Conservation (phyloP, 2,113 vertebrate genomes). For the Oophaga pumilio region DNA sequence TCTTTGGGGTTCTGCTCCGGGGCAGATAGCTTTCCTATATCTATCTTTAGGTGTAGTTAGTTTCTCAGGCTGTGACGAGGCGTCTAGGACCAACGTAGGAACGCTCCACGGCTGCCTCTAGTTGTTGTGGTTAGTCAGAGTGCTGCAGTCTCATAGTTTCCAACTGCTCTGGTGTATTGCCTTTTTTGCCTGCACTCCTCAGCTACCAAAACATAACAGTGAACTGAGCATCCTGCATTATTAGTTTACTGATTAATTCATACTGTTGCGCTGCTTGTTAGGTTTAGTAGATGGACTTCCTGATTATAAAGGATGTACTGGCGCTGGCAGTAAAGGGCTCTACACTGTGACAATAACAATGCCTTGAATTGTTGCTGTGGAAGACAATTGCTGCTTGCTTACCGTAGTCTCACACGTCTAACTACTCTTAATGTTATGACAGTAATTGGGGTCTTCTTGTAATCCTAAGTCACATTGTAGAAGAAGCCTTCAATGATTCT, state of each 20-base stretch:
- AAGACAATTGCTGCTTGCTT: neutral
- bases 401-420: neutral
- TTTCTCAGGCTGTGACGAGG: too few relatives aligned
- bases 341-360: neutral
- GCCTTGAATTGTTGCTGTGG: neutral
- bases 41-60: too few relatives aligned
- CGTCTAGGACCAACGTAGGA: too few relatives aligned
- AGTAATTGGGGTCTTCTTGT: neutral
- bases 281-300: neutral
- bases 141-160: too few relatives aligned
- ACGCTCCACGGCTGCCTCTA: too few relatives aligned
- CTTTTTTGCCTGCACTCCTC: too few relatives aligned
- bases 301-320: neutral
- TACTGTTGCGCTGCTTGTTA: neutral
- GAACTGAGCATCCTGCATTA: neutral
- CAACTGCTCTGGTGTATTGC: too few relatives aligned
- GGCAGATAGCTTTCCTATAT: too few relatives aligned
- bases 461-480: neutral
- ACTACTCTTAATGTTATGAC: neutral
- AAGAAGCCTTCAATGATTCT: neutral
- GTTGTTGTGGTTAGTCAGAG: too few relatives aligned
- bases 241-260: neutral
- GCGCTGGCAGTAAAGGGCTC: neutral
- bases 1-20: too few relatives aligned
- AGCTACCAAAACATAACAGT: too few relatives aligned